Percentiles rank a stretch among this genome's conserved stretches.
Evolutionary conservation across 2,888 invertebrate species (phyloP).

Genomic region (Tuta absoluta): DNA sequence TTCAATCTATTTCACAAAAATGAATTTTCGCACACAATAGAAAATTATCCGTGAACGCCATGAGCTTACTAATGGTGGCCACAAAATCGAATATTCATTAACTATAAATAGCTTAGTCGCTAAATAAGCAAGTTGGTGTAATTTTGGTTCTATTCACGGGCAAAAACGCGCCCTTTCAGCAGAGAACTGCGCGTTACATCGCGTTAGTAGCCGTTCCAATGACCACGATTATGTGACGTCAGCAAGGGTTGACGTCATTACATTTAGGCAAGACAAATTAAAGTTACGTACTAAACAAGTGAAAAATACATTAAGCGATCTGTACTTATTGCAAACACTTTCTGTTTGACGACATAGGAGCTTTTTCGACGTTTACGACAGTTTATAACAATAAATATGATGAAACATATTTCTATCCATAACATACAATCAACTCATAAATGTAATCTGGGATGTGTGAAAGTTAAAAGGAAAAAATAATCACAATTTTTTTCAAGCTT

Average conservation of each 20-base stretch:
- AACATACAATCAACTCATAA: too few relatives aligned
- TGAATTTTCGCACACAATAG: not conserved
- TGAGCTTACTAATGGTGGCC: conserved; percentile 20
- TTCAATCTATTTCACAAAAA: too few relatives aligned
- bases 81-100: conserved; percentile 48
- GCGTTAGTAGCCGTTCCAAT: conserved; percentile 41
- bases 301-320: not conserved
- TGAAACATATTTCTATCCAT: too few relatives aligned
- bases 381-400: too few relatives aligned
- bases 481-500: too few relatives aligned
- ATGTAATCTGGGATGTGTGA: too few relatives aligned
- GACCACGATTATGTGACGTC: conserved; percentile 50
- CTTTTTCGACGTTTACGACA: too few relatives aligned
- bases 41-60: conserved; percentile 1
- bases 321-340: not conserved
- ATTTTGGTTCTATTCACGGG: conserved; percentile 32
- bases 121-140: conserved; percentile 39
- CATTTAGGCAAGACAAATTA: not conserved
- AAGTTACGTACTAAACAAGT: not conserved
- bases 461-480: too few relatives aligned
- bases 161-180: conserved; percentile 2
- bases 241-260: conserved; percentile 37
- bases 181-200: not conserved
- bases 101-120: conserved; percentile 53
- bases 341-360: not conserved